A percentile compares a stretch with the other conserved stretches of the same genome.
These are phyloP conservation scores for Platichthys flesus DNA, from an alignment of 2,113 vertebrate species.

Conservation along the genomic window DNA sequence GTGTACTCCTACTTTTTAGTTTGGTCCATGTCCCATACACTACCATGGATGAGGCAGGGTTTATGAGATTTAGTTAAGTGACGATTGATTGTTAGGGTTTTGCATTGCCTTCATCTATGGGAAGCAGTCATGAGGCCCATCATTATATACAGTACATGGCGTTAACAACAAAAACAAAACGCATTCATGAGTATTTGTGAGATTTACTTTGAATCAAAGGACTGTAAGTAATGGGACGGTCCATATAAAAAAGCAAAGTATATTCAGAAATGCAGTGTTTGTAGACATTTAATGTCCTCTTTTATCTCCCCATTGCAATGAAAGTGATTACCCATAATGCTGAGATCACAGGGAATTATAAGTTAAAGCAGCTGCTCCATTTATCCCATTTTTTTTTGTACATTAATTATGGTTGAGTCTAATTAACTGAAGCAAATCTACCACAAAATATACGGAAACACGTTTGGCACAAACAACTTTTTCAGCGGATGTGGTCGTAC, in stretches of 20 bases:
- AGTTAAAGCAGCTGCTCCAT: neutral
- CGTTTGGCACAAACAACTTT: neutral
- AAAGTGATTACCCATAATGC: too few relatives aligned
- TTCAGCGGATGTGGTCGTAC: neutral
- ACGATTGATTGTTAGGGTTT: too few relatives aligned
- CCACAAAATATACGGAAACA: neutral
- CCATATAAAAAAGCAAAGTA: neutral
- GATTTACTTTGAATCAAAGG: constrained; percentile 2
- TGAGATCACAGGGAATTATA: neutral
- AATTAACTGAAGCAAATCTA: too few relatives aligned
- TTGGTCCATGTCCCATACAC: too few relatives aligned
- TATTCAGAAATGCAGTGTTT: constrained; percentile 6
- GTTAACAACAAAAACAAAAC: too few relatives aligned
- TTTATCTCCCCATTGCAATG: neutral
- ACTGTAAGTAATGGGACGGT: constrained; percentile 4
- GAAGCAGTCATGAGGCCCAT: too few relatives aligned
- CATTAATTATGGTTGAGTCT: neutral
- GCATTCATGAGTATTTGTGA: too few relatives aligned
- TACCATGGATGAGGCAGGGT: too few relatives aligned
- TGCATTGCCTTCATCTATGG: too few relatives aligned
- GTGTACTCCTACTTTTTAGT: too few relatives aligned
- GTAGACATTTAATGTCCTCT: neutral
- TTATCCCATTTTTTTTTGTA: neutral
- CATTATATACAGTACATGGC: too few relatives aligned
- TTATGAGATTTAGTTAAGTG: too few relatives aligned